A percentile compares a stretch with the other conserved stretches of the same genome.
Evolutionary conservation across 2,113 vertebrate genomes (phyloP).

Genomic region (Perca schrenkii): DNA sequence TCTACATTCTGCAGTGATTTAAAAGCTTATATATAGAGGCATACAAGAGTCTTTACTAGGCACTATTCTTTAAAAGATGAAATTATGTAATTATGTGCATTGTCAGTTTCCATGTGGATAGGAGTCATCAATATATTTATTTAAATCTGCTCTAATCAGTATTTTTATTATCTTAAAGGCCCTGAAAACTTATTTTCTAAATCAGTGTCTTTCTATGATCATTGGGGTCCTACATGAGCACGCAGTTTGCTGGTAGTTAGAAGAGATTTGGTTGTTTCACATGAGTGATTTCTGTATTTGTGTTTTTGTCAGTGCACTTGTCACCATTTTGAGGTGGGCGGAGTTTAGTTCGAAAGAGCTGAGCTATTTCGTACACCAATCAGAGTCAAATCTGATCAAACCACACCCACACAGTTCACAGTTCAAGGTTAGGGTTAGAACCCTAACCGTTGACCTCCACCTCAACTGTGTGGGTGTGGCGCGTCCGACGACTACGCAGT

Average conservation of each 20-base stretch:
- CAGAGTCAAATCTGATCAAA: not conserved
- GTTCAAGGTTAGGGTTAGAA: too few species aligned
- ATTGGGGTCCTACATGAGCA: not conserved
- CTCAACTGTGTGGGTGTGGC: too few species aligned
- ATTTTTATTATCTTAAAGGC: not conserved
- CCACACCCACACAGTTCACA: not conserved
- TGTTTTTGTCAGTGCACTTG: not conserved
- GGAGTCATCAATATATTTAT: not conserved
- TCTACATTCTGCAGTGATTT: constrained; percentile 33
- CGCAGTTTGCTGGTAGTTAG: not conserved
- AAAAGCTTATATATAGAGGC: not conserved
- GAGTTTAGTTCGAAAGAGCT: not conserved
- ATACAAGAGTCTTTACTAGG: constrained; percentile 4
- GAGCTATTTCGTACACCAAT: not conserved
- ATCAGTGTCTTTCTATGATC: not conserved
- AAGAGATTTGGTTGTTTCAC: not conserved
- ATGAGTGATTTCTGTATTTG: not conserved
- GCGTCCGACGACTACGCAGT: too few species aligned
- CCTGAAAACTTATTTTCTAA: constrained; percentile 1
- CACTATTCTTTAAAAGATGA: not conserved
- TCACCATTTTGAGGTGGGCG: not conserved
- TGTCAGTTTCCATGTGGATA: constrained; percentile 2
- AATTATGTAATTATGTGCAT: not conserved
- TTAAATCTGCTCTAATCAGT: constrained; percentile 15
- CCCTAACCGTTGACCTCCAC: too few species aligned